Base-by-base conservation (phyloP, 2,113 vertebrate species). In the Halcyon malimbica region DNA sequence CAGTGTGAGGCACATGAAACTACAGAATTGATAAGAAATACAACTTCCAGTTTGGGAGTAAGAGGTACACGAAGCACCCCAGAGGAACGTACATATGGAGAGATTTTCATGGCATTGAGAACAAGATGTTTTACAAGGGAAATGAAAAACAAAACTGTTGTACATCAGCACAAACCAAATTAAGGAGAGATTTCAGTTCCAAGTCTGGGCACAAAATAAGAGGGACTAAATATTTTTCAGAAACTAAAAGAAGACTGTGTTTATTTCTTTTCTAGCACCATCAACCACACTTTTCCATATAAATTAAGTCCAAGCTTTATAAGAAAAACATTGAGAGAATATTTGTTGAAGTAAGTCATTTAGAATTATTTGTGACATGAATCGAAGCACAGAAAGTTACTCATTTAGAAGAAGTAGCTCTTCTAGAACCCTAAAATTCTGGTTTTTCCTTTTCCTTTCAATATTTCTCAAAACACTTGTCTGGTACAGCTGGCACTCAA, bases 151-250 rank as follows among this genome's bases (percentile, higher is more conserved):
- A 91, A 89, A 79, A 68, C 70, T 76, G 41, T 26, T 76, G 54
- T 46, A 60, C 60, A 74, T n/a, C 68, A 89, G 70, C 63, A 51
- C 29, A 74, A 77, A 35, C 63, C 76, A 76, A 93, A 89, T 65
- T 60, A 89, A 60, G 69, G 63, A 56, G 69, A 48, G 60, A 81
- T 87, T 95, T 89, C 70, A 64, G 48, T 74, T 87, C 75, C 69
- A 89, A 48, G 56, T 54, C 84, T 78, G 73, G 87, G 81, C 87
- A 91, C 46, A 91, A 82, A 91, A 44, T 41, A 64, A 81, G 77
- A 93, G 25, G 57, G 14, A 86, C 46, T 56, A 82, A 62, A 44
- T 35, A 29, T 73, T 87, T 63, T 63, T 73, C 26, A 71, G 59
- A 70, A 93, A 78, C 68, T 46, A 53, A 63, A 69, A 57, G 8